Percentiles rank a stretch among this genome's conserved stretches.
Evolutionary conservation across 2,113 vertebrate genomes (phyloP).

Genomic region (Panthera uncia): DNA sequence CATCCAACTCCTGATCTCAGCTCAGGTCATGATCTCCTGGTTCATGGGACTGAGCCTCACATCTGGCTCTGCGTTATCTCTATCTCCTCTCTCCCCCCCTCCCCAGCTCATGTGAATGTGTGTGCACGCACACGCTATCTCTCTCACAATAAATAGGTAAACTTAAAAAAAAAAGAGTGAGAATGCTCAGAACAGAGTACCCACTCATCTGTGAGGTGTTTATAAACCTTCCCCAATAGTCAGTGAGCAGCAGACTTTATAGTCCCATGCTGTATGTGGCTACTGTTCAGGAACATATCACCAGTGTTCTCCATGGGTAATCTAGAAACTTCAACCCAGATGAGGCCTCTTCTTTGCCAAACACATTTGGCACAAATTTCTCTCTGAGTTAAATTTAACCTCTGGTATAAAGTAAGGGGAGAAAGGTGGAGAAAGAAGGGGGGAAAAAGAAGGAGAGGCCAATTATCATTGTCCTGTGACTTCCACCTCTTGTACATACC

Average conservation of each 20-base stretch:
- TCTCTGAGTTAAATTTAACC: not conserved
- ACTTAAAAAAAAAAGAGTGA: no score
- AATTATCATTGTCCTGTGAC: not conserved
- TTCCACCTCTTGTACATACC: not conserved
- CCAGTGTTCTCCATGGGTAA: not conserved
- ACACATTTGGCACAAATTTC: not conserved
- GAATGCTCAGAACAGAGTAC: not conserved
- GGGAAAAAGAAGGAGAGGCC: not conserved
- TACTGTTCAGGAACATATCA: not conserved
- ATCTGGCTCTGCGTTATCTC: no score
- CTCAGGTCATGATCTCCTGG: no score
- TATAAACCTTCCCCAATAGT: not conserved
- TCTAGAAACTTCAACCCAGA: not conserved
- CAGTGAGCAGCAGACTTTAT: not conserved
- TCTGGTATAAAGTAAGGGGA: not conserved
- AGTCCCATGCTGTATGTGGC: not conserved
- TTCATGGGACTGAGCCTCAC: no score
- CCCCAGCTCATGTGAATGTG: no score
- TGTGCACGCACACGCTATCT: no score
- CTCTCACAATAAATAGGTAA: no score
- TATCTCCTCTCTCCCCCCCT: no score
- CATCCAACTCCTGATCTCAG: no score
- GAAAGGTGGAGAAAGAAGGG: not conserved
- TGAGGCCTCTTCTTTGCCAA: not conserved
- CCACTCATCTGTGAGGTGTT: not conserved